Conservation (phyloP, 2,888 invertebrate genomes). For the Ennomos quercinarius region DNA sequence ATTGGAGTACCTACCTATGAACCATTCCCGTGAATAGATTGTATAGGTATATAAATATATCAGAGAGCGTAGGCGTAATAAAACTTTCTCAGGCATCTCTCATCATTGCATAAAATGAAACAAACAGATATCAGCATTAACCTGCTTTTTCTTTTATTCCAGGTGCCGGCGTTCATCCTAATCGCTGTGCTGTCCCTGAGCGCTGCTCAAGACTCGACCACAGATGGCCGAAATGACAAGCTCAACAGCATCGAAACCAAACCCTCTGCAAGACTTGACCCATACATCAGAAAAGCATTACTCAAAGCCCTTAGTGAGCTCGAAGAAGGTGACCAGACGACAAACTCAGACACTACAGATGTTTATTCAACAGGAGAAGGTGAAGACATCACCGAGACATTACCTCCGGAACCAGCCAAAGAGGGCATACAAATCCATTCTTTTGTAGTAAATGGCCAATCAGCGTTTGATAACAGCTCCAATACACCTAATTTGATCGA, state of each 20-base stretch:
- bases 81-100: no score
- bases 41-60: no score
- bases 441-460: conserved; percentile 79
- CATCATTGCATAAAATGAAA: no score
- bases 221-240: conserved; percentile 64
- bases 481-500: conserved; percentile 66
- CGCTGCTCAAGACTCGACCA: conserved; percentile 63
- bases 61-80: no score
- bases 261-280: conserved; percentile 88
- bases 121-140: no score
- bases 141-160: conserved; percentile 43
- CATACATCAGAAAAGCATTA: conserved; percentile 90
- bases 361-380: conserved; percentile 62
- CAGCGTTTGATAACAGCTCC: conserved; percentile 66
- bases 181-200: conserved; percentile 57
- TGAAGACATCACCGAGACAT: conserved; percentile 66
- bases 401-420: conserved; percentile 51
- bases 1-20: no score
- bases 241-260: conserved; percentile 75
- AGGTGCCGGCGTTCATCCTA: conserved; percentile 65
- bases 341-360: conserved; percentile 62
- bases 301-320: conserved; percentile 91
- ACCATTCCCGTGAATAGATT: no score
- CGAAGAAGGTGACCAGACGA: conserved; percentile 86
- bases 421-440: conserved; percentile 85